Evolutionary conservation across 2,797 vertebrate genomes (phyloP).

Genomic region (Buphagus erythrorhynchus): DNA sequence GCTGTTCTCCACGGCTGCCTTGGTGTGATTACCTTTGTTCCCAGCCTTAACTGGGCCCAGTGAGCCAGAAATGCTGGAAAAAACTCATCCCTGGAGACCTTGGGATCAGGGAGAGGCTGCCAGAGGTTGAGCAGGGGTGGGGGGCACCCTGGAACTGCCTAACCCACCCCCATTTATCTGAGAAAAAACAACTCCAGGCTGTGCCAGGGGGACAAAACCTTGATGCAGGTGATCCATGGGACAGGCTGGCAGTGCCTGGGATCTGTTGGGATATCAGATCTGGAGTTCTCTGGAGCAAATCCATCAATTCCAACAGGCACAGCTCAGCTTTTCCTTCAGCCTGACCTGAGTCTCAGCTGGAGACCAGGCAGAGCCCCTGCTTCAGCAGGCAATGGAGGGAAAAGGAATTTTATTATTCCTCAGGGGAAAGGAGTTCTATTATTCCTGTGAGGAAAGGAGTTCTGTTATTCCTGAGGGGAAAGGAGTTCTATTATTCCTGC

Average conservation of each 20-base stretch:
- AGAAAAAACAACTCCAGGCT: too few species aligned
- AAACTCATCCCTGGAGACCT: background rate
- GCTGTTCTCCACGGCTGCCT: background rate
- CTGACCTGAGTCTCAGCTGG: background rate
- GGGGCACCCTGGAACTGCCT: background rate
- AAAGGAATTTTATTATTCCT: background rate
- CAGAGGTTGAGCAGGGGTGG: background rate
- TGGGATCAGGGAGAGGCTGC: background rate
- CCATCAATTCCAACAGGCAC: background rate
- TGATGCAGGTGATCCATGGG: background rate
- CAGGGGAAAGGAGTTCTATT: background rate
- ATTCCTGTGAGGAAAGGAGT: background rate
- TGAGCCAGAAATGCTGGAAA: background rate
- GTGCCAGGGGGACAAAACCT: background rate
- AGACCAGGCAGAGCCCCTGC: background rate
- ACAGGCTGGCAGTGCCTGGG: fast-evolving
- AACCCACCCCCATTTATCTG: fast-evolving
- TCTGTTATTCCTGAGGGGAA: background rate
- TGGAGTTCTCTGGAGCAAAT: background rate
- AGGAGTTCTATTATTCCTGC: background rate
- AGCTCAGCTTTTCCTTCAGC: background rate
- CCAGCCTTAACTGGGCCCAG: background rate
- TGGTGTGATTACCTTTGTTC: fast-evolving
- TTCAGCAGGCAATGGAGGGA: background rate
- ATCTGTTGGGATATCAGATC: fast-evolving